A percentile compares a stretch with the other conserved stretches of the same genome.
phyloP scores from a whole-genome alignment of 2,797 vertebrate genomes.

The Allobates femoralis region DNA sequence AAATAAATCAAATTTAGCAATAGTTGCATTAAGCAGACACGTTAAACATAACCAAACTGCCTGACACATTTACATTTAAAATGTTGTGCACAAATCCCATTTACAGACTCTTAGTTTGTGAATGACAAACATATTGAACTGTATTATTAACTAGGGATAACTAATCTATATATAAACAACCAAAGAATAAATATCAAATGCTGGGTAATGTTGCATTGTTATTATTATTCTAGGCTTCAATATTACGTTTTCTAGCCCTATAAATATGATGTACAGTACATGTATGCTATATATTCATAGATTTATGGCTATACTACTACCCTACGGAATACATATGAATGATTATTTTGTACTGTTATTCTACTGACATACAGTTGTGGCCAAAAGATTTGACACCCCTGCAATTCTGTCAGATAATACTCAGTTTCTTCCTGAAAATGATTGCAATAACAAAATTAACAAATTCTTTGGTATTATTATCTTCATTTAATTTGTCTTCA shows the following conservation, averaged over 20 bases:
- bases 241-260: background rate
- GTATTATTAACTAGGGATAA: slow-evolving; percentile 37
- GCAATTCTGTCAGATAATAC: too few species aligned
- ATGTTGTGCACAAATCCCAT: slow-evolving; percentile 33
- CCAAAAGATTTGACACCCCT: too few species aligned
- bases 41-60: slow-evolving; percentile 32
- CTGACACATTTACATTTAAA: slow-evolving; percentile 44
- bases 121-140: slow-evolving; percentile 35
- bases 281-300: background rate
- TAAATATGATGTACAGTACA: background rate
- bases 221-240: background rate
- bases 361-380: background rate
- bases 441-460: too few species aligned
- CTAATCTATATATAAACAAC: slow-evolving; percentile 18
- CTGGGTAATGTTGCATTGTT: background rate
- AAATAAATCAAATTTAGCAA: slow-evolving; percentile 53
- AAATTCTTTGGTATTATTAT: too few species aligned
- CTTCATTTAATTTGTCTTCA: too few species aligned
- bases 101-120: slow-evolving; percentile 25
- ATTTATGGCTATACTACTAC: background rate
- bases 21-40: slow-evolving; percentile 43
- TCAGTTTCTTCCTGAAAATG: too few species aligned
- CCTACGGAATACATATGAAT: background rate
- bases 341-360: background rate
- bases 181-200: slow-evolving; percentile 24